Evolutionary conservation across 2,113 vertebrate genomes (phyloP).

Genomic region (Scomber scombrus): DNA sequence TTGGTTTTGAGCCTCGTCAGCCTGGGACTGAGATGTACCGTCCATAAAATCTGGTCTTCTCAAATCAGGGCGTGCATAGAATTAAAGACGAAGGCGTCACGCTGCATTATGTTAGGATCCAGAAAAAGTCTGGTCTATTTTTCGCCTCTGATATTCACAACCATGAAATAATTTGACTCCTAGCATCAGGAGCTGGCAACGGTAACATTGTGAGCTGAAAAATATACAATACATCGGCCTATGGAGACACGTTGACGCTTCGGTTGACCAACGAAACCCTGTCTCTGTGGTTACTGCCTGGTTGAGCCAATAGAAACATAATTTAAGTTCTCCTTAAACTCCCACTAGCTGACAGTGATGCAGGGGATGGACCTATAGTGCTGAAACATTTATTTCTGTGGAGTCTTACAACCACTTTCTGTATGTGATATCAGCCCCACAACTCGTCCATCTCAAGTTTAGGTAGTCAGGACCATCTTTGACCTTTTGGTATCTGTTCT

Average conservation of each 20-base stretch:
- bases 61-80: neutral
- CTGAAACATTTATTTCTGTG: conserved; percentile 7
- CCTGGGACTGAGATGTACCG: neutral
- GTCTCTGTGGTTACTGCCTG: neutral
- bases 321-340: neutral
- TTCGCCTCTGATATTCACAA: neutral
- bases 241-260: neutral
- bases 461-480: neutral
- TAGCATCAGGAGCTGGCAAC: neutral
- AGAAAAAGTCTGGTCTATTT: neutral
- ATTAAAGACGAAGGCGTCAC: neutral
- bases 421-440: neutral
- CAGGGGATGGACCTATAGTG: neutral
- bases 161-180: conserved; percentile 14
- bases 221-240: neutral
- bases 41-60: neutral
- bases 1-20: neutral
- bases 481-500: neutral
- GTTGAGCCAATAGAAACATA: conserved; percentile 23
- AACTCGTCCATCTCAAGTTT: neutral
- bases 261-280: conserved; percentile 22
- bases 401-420: neutral
- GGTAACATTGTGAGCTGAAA: neutral
- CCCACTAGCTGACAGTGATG: neutral
- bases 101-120: neutral